A percentile compares a stretch with the other conserved stretches of the same genome.
Conservation (phyloP, 2,888 invertebrate genomes). For the Minunthozetes semirufus region DNA sequence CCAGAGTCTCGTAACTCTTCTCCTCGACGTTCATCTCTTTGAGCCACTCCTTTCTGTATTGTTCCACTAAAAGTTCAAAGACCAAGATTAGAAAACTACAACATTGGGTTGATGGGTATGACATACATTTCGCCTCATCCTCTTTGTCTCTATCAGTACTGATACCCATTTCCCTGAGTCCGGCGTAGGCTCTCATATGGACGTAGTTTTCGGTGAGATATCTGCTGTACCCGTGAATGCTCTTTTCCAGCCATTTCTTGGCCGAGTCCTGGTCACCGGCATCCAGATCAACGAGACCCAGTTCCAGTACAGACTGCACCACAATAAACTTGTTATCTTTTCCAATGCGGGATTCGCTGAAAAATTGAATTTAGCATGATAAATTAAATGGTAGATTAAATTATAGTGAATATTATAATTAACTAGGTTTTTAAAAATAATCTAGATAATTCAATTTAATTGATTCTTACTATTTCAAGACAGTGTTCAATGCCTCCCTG, state of each 20-base stretch:
- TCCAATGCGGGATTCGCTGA: background rate
- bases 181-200: conserved; percentile 31
- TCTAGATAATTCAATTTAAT: background rate
- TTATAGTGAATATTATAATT: background rate
- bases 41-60: conserved; percentile 17
- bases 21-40: conserved; percentile 6
- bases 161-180: conserved; percentile 31
- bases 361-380: background rate
- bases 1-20: background rate
- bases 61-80: background rate
- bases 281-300: conserved; percentile 32
- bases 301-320: conserved; percentile 29
- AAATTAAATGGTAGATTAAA: no score
- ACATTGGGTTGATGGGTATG: background rate
- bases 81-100: no score
- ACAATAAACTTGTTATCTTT: background rate
- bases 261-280: conserved; percentile 28
- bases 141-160: conserved; percentile 7
- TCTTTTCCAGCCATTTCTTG: conserved; percentile 32
- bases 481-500: background rate
- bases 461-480: conserved; percentile 4
- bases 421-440: background rate
- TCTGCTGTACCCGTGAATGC: conserved; percentile 32
- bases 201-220: conserved; percentile 36
- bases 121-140: background rate